Evolutionary conservation across 1,140 invertebrate species (phyloP), one percentile per base, ranked within the genome.

Genomic region (Zaprionus capensis): DNA sequence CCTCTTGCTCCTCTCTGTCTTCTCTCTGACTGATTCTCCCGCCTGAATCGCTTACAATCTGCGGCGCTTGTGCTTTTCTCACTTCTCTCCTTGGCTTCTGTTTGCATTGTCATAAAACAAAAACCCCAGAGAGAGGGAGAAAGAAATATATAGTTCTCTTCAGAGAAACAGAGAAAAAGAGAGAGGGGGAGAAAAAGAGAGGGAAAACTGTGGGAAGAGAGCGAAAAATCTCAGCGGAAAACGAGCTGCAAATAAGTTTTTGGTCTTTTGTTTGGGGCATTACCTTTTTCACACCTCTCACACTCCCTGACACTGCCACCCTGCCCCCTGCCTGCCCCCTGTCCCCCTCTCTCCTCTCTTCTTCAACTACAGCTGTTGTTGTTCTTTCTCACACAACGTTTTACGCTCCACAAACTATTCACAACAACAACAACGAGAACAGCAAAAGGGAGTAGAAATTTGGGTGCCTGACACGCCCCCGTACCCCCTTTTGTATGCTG

Each of bases 261-360:
- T 67, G 46, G 53, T 71, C 75, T 83, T 67, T 70, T 68, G 64
- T 72, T 58, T 53, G 46, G 72, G 28, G 36, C n/a, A 46, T 15
- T 55, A 69, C 68, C 78, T 77, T 87, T 88, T 88, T 87, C 72
- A 78, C 83, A 88, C 84, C 81, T 86, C 20, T 20, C 46, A 49
- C 20, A 20, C 46, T 49, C 7, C 44, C 17, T 7, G 9, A 31
- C 38, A 15, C 5, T 41, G 15, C 14, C 15, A 57, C 14, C 15
- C 46, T 17, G 24, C 11, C 15, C 12, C 15, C 1, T 9, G 31
- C n/a, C 34, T 71, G 22, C 6, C 31, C 49, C 12, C 46, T 46
- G 36, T 20, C 44, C 12, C 31, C 6, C 36, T 46, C 53, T 15
- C 46, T 49, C 17, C 58, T 7, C 31, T 22, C 74, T 71, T 38